phyloP scores from a whole-genome alignment of 2,888 invertebrate species.

The Nebria brevicollis region DNA sequence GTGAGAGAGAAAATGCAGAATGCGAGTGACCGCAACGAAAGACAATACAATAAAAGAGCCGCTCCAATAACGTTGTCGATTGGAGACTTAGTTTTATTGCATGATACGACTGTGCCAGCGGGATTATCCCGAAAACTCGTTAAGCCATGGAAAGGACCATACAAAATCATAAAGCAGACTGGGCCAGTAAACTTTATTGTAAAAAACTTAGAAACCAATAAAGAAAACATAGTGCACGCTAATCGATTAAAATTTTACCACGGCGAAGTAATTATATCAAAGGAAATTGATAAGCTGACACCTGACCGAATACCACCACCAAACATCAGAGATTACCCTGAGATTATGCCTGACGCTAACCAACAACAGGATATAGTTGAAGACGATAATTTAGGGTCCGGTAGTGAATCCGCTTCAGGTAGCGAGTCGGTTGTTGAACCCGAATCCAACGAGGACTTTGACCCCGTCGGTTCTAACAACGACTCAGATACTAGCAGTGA shows the following conservation, averaged over 20 bases:
- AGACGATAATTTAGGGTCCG: background rate
- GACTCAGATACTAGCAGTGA: background rate
- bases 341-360: background rate
- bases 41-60: background rate
- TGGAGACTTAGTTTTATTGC: background rate
- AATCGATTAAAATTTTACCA: background rate
- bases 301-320: background rate
- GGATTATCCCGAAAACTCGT: background rate
- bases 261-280: background rate
- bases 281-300: background rate
- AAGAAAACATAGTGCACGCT: background rate
- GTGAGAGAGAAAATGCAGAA: conserved; percentile 19
- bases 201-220: background rate
- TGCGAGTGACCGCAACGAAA: background rate
- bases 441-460: background rate
- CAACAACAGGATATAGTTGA: too few species aligned
- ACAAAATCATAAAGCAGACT: background rate
- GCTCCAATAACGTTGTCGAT: background rate
- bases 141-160: background rate
- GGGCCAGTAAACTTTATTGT: background rate
- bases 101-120: background rate
- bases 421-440: background rate
- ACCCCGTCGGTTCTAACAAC: background rate
- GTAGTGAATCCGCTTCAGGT: background rate
- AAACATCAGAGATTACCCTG: background rate